A percentile compares a stretch with the other conserved stretches of the same genome.
phyloP scores from a whole-genome alignment of 2,888 invertebrate species.

The Salpingus planirostris region DNA sequence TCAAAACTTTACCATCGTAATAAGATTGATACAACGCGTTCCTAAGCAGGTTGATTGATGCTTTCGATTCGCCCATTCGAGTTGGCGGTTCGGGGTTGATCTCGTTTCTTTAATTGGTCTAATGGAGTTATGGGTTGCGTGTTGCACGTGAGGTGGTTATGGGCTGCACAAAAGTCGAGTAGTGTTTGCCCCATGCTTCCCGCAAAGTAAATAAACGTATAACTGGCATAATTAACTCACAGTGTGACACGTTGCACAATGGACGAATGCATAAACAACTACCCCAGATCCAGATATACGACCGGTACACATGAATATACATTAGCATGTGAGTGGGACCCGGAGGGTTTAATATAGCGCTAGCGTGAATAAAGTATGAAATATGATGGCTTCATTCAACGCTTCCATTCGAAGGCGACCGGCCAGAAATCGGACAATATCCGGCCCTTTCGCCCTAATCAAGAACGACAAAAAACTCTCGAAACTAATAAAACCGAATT shows the following conservation, averaged over 20 bases:
- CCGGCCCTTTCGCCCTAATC: too few relatives aligned
- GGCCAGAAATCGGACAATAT: neutral
- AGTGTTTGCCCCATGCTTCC: slow-evolving; percentile 4
- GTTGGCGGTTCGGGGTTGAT: too few relatives aligned
- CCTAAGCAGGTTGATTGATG: too few relatives aligned
- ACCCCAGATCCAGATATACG: slow-evolving; percentile 20
- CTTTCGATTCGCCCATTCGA: too few relatives aligned
- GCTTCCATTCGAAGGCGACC: neutral
- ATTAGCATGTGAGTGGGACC: slow-evolving; percentile 16
- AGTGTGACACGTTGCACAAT: slow-evolving; percentile 18
- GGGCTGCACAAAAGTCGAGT: too few relatives aligned
- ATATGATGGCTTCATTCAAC: slow-evolving; percentile 8
- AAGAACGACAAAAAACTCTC: too few relatives aligned
- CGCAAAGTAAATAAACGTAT: slow-evolving; percentile 16
- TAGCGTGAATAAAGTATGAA: slow-evolving; percentile 4
- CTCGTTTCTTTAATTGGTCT: too few relatives aligned
- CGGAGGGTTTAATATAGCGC: slow-evolving; percentile 4
- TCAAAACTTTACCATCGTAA: too few relatives aligned
- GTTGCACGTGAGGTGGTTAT: too few relatives aligned
- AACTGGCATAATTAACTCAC: slow-evolving; percentile 20
- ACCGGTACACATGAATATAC: slow-evolving; percentile 17
- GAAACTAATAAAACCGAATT: neutral
- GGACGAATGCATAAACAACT: slow-evolving; percentile 19
- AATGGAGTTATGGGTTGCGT: too few relatives aligned
- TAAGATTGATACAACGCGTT: too few relatives aligned